A percentile compares a stretch with the other conserved stretches of the same genome.
phyloP scores from a whole-genome alignment of 1,140 invertebrate species.

The Andrena cerasifolii region DNA sequence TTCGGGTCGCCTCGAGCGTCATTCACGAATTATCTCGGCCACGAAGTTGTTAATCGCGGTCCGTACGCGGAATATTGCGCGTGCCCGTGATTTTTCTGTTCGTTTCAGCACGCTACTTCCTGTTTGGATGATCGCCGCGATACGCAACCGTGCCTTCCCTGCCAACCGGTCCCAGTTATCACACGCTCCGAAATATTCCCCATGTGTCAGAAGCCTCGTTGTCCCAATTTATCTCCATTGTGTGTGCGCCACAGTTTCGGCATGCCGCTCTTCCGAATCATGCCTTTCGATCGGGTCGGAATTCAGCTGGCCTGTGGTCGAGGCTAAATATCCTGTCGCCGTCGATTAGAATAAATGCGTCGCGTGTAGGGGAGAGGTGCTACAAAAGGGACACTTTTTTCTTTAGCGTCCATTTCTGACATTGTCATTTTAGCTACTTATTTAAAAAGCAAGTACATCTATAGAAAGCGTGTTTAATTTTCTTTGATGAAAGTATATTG shows the following conservation, averaged over 20 bases:
- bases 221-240: slow-evolving; percentile 46
- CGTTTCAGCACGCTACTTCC: slow-evolving; percentile 3
- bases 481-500: no score
- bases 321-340: slow-evolving; percentile 5
- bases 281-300: background rate
- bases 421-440: no score
- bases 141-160: background rate
- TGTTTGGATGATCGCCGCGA: background rate
- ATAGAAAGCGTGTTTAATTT: no score
- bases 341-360: slow-evolving; percentile 3
- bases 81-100: no score
- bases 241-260: slow-evolving; percentile 14
- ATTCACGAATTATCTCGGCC: no score
- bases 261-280: slow-evolving; percentile 46
- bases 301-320: slow-evolving; percentile 12
- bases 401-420: no score
- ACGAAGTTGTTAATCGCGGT: no score
- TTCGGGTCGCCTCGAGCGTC: no score
- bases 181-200: background rate
- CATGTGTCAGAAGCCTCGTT: background rate
- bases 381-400: no score
- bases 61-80: no score
- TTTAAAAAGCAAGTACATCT: no score
- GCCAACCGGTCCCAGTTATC: background rate
- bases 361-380: no score